A percentile compares a stretch with the other conserved stretches of the same genome.
phyloP scores from a whole-genome alignment of 1,140 invertebrate genomes.

The Tribolium castaneum region DNA sequence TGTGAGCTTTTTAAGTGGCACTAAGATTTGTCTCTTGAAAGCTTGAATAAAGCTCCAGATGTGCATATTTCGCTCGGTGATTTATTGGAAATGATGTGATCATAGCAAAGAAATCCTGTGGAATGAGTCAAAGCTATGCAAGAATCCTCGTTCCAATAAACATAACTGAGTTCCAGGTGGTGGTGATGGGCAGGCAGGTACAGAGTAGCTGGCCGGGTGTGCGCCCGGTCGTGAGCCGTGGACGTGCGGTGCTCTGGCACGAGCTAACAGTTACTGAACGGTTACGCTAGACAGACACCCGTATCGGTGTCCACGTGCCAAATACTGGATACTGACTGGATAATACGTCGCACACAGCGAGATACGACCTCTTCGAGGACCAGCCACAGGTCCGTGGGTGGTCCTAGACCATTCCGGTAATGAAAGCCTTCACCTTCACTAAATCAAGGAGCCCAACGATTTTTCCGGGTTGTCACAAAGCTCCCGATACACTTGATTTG shows the following conservation, averaged over 20 bases:
- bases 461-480: not conserved
- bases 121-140: not conserved
- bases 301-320: slow-evolving; percentile 45
- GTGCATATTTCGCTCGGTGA: too few relatives aligned
- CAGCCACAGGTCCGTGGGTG: not conserved
- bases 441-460: not conserved
- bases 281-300: slow-evolving; percentile 29
- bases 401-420: not conserved
- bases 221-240: slow-evolving; percentile 37
- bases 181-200: slow-evolving; percentile 27
- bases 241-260: slow-evolving; percentile 41
- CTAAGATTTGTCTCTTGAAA: too few relatives aligned
- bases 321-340: slow-evolving; percentile 33
- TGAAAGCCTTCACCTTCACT: not conserved
- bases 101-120: not conserved
- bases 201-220: slow-evolving; percentile 26
- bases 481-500: not conserved
- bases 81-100: too few relatives aligned
- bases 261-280: slow-evolving; percentile 45
- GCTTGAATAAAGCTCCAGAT: too few relatives aligned
- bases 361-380: not conserved
- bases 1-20: too few relatives aligned
- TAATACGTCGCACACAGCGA: slow-evolving; percentile 9
- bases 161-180: slow-evolving; percentile 2
- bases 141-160: not conserved